Evolutionary conservation across 1,140 invertebrate species (phyloP).

Genomic region (Gonatopus flavifemur): DNA sequence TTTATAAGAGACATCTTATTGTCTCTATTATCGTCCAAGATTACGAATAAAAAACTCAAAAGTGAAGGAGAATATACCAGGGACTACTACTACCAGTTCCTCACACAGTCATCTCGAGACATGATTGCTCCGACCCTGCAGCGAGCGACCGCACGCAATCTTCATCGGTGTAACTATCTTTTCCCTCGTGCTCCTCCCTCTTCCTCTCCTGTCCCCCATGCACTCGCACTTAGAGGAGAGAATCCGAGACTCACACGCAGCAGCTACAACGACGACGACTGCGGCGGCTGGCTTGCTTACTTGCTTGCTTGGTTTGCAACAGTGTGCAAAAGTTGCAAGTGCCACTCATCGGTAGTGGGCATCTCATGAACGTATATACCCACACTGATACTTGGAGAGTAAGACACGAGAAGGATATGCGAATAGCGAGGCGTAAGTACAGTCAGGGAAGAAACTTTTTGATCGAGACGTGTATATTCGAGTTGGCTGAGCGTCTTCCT

Average conservation of each 20-base stretch:
- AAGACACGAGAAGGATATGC: slow-evolving; percentile 7
- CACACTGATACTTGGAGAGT: too few species aligned
- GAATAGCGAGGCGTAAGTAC: slow-evolving; percentile 10
- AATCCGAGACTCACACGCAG: neutral
- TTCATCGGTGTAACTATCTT: slow-evolving; percentile 10
- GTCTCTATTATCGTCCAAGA: too few species aligned
- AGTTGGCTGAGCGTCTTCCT: too few species aligned
- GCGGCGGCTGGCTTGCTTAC: too few species aligned
- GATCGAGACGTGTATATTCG: neutral
- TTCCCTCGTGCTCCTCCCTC: too few species aligned
- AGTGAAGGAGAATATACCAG: too few species aligned
- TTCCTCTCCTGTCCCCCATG: slow-evolving; percentile 2
- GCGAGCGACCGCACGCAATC: slow-evolving; percentile 3
- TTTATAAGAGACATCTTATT: too few species aligned
- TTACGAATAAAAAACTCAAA: too few species aligned
- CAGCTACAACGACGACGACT: too few species aligned
- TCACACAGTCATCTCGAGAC: too few species aligned
- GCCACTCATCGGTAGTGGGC: slow-evolving; percentile 15
- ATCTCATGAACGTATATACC: too few species aligned
- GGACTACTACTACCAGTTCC: too few species aligned
- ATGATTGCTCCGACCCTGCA: neutral
- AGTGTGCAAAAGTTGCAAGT: slow-evolving; percentile 31
- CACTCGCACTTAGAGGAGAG: neutral
- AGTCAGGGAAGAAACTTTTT: slow-evolving; percentile 8
- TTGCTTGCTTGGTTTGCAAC: slow-evolving; percentile 27